phyloP scores from a whole-genome alignment of 2,113 vertebrate genomes.

The Rynchops niger region DNA sequence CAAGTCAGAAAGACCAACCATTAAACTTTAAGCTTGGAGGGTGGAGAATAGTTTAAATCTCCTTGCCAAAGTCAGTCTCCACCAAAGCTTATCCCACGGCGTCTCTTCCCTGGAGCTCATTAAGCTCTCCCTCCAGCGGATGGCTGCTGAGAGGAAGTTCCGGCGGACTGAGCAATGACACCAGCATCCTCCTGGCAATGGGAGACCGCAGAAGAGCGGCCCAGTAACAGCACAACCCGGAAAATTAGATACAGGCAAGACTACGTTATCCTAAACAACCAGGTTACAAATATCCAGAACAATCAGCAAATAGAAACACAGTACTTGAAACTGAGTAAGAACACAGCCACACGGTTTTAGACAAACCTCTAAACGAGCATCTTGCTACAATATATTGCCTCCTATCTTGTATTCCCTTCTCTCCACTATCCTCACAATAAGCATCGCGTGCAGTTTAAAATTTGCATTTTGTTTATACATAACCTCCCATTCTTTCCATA shows the following conservation, averaged over 20 bases:
- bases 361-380: neutral
- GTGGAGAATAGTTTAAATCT: neutral
- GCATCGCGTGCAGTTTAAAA: neutral
- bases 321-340: neutral
- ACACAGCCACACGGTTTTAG: neutral
- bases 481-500: constrained; percentile 46
- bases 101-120: constrained; percentile 11
- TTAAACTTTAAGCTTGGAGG: neutral
- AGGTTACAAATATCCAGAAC: neutral
- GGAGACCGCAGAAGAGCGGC: neutral
- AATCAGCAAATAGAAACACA: neutral
- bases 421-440: neutral
- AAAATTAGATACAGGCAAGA: neutral
- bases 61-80: neutral
- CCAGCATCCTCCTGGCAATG: neutral
- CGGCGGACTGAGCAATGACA: neutral
- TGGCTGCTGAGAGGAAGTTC: neutral
- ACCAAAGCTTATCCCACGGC: neutral
- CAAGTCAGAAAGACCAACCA: neutral
- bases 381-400: neutral
- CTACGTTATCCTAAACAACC: neutral
- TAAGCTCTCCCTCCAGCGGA: neutral
- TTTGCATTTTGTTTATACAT: constrained; percentile 26
- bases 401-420: neutral
- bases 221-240: neutral